phyloP scores from a whole-genome alignment of 1,140 invertebrate genomes.

The Goniozus legneri region DNA sequence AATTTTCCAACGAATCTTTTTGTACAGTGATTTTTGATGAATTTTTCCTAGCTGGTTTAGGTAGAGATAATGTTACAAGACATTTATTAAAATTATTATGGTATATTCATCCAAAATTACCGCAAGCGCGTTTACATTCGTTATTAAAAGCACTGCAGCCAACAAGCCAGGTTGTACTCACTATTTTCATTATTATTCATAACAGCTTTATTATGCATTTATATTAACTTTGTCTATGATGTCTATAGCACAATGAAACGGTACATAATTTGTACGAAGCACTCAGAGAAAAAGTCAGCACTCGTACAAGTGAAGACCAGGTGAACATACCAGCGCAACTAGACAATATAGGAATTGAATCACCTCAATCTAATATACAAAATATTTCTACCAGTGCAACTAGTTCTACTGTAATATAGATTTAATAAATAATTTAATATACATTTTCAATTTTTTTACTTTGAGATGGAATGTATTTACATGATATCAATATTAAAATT shows the following conservation, averaged over 20 bases:
- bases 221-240: no score
- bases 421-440: no score
- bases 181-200: neutral
- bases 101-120: constrained; percentile 87
- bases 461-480: neutral
- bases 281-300: constrained; percentile 74
- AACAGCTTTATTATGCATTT: neutral
- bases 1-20: constrained; percentile 91
- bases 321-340: constrained; percentile 55
- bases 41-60: constrained; percentile 87
- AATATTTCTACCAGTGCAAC: constrained; percentile 74
- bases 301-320: constrained; percentile 62
- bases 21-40: constrained; percentile 95
- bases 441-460: neutral
- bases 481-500: neutral
- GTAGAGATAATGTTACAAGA: constrained; percentile 86
- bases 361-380: constrained; percentile 79
- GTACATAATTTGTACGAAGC: constrained; percentile 77
- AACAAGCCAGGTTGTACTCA: constrained; percentile 56
- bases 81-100: constrained; percentile 90
- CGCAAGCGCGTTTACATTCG: constrained; percentile 72
- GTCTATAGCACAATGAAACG: constrained; percentile 75
- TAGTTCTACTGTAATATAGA: constrained; percentile 1
- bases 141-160: constrained; percentile 86
- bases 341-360: constrained; percentile 64